Conservation (phyloP, 2,797 vertebrate species). For the Lemur catta region DNA sequence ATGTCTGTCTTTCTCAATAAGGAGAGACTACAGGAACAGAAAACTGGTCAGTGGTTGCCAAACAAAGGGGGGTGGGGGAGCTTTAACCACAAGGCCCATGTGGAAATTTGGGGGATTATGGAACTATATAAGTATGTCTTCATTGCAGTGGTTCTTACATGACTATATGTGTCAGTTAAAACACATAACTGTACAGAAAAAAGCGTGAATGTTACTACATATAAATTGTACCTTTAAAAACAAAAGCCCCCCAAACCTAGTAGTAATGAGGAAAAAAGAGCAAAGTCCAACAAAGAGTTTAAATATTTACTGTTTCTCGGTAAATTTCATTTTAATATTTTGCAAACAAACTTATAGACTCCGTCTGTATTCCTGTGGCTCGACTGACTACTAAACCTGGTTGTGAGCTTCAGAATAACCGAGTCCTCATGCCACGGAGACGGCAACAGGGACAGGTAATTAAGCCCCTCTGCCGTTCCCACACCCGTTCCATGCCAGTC, state of each 20-base stretch:
- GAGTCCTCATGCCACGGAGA: background rate
- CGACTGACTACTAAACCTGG: background rate
- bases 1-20: background rate
- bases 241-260: background rate
- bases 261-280: background rate
- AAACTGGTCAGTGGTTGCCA: background rate
- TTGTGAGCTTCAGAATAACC: background rate
- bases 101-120: background rate
- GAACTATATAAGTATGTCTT: background rate
- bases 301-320: background rate
- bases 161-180: background rate
- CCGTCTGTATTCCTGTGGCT: background rate
- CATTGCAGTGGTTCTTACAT: background rate
- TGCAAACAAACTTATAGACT: background rate
- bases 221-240: background rate
- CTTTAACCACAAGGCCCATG: background rate
- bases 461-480: background rate
- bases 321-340: conserved; percentile 6
- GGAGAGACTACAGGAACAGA: background rate
- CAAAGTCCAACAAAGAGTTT: background rate
- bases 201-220: background rate
- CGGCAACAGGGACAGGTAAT: background rate
- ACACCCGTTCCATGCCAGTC: rapidly evolving
- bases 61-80: background rate
- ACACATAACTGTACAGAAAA: background rate